A percentile compares a stretch with the other conserved stretches of the same genome.
Evolutionary conservation across 2,113 vertebrate genomes (phyloP).

Genomic region (Plectropomus leopardus): DNA sequence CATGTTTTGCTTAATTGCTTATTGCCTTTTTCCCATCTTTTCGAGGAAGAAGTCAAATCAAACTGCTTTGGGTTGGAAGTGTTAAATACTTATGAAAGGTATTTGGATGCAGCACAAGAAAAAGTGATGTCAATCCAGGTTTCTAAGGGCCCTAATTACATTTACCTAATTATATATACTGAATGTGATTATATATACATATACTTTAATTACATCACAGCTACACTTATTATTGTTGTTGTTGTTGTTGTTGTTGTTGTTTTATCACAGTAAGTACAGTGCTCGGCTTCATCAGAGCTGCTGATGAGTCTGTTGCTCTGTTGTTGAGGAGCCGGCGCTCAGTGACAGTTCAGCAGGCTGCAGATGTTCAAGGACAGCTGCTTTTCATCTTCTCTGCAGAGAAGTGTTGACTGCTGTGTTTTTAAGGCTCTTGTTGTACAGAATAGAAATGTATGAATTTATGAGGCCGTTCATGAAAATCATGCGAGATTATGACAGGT

Average conservation of each 20-base stretch:
- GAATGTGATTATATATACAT: no score
- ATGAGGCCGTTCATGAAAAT: not conserved
- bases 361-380: not conserved
- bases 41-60: no score
- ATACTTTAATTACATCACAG: not conserved
- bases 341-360: not conserved
- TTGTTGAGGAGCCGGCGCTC: not conserved
- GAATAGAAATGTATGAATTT: not conserved
- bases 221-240: not conserved
- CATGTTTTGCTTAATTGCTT: no score
- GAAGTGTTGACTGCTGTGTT: not conserved
- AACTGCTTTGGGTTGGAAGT: no score
- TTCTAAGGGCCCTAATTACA: no score
- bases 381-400: not conserved
- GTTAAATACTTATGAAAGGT: no score
- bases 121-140: no score
- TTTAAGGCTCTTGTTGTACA: not conserved
- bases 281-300: not conserved
- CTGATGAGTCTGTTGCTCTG: not conserved
- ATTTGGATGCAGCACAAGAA: no score
- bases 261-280: not conserved
- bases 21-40: no score
- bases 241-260: no score
- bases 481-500: not conserved
- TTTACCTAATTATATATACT: no score